Evolutionary conservation across 92 coral and sea anemone species (phyloP).

Genomic region (Heteractis magnifica): DNA sequence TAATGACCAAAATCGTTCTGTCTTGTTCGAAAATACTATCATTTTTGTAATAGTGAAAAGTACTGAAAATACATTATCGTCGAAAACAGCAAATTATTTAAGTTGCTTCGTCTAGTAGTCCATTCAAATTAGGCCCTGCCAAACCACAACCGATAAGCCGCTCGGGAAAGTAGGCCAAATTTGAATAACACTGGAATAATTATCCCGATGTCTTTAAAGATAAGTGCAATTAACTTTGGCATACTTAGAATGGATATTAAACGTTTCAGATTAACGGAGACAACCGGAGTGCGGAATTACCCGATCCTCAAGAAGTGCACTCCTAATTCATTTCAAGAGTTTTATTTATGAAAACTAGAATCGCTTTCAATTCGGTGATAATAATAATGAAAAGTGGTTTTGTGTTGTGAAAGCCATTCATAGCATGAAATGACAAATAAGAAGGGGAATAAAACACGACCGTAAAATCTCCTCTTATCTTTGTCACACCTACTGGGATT

Average conservation of each 20-base stretch:
- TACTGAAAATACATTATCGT: slow-evolving; percentile 4
- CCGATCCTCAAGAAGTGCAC: slow-evolving; percentile 28
- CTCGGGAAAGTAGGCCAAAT: slow-evolving; percentile 15
- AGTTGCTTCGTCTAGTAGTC: background rate
- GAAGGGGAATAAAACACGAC: slow-evolving; percentile 6
- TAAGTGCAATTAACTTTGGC: slow-evolving; percentile 41
- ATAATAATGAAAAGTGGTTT: slow-evolving; percentile 35
- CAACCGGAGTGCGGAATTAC: slow-evolving; percentile 19
- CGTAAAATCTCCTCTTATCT: background rate
- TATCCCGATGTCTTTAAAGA: slow-evolving; percentile 28
- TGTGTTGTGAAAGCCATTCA: slow-evolving; percentile 18
- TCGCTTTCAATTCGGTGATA: slow-evolving; percentile 27
- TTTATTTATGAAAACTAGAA: slow-evolving; percentile 23
- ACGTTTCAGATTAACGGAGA: slow-evolving; percentile 46
- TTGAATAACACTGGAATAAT: slow-evolving; percentile 33
- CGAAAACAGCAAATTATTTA: slow-evolving; percentile 9
- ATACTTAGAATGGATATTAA: slow-evolving; percentile 41
- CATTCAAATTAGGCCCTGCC: slow-evolving; percentile 12
- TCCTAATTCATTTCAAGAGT: slow-evolving; percentile 25
- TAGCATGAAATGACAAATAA: slow-evolving; percentile 9
- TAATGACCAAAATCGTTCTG: background rate
- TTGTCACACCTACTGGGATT: background rate
- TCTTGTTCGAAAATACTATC: slow-evolving; percentile 9
- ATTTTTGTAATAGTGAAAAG: background rate
- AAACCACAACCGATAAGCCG: slow-evolving; percentile 28